Conservation (phyloP, 1,140 invertebrate species). For the Bombus confusus region DNA sequence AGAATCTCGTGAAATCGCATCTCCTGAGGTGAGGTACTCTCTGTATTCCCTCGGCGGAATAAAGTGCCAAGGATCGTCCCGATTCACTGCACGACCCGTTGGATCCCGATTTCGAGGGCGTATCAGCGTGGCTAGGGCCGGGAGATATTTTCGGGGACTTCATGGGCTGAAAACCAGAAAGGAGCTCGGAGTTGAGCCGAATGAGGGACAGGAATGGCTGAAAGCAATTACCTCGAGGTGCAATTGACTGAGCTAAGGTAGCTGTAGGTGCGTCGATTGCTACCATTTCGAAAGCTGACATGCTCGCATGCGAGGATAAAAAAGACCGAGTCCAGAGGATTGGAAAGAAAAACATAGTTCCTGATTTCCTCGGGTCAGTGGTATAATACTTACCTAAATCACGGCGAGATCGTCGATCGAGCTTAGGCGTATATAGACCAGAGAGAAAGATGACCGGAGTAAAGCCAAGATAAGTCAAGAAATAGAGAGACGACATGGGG, state of each 20-base stretch:
- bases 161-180: neutral
- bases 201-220: neutral
- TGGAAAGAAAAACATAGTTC: neutral
- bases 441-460: neutral
- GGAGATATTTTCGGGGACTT: neutral
- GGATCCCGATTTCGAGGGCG: conserved; percentile 23
- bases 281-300: conserved; percentile 37
- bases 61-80: conserved; percentile 7
- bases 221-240: conserved; percentile 36
- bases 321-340: neutral
- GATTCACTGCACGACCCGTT: conserved; percentile 15
- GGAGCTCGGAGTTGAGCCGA: conserved; percentile 2
- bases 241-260: conserved; percentile 3
- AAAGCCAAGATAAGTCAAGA: neutral
- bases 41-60: neutral
- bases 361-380: neutral
- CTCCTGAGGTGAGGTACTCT: conserved; percentile 78
- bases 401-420: neutral
- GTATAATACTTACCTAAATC: conserved; percentile 33
- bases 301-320: conserved; percentile 44
- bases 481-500: neutral
- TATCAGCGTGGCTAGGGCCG: conserved; percentile 11
- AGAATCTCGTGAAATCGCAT: conserved; percentile 74
- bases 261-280: conserved; percentile 37
- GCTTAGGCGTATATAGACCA: neutral